These are phyloP conservation scores for Festucalex cinctus DNA, from an alignment of 2,113 vertebrate genomes.

Conservation along the genomic window DNA sequence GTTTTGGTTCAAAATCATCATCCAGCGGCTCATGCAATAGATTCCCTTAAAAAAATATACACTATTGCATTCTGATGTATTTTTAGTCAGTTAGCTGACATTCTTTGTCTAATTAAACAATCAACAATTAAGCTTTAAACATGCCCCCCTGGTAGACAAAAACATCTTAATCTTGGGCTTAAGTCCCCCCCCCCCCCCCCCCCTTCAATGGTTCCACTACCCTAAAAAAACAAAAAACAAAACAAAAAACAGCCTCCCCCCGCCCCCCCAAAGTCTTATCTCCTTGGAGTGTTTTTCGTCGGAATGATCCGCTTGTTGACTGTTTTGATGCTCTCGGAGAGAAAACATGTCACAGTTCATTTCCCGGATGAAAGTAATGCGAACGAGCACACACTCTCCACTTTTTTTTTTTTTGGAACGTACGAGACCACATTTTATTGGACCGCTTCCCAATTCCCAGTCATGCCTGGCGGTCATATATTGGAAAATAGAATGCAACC, in stretches of 20 bases:
- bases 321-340: not conserved
- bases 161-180: not conserved
- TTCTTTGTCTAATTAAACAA: not conserved
- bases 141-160: not conserved
- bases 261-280: not conserved
- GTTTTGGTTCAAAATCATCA: too few relatives aligned
- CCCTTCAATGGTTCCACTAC: not conserved
- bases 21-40: too few relatives aligned
- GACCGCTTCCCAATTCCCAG: not conserved
- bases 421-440: not conserved
- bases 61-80: not conserved
- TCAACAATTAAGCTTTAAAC: not conserved
- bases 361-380: constrained; percentile 1
- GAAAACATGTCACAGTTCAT: constrained; percentile 6
- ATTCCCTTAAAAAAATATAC: not conserved
- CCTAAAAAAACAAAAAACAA: not conserved
- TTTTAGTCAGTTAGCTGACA: not conserved
- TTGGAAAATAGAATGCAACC: not conserved
- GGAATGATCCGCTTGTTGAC: constrained; percentile 7
- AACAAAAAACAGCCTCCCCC: not conserved
- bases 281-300: not conserved
- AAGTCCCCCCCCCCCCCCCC: not conserved
- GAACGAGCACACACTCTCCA: not conserved
- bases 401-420: not conserved
- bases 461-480: not conserved